Evolutionary conservation across 2,888 invertebrate species (phyloP).

Genomic region (Dryobota labecula): DNA sequence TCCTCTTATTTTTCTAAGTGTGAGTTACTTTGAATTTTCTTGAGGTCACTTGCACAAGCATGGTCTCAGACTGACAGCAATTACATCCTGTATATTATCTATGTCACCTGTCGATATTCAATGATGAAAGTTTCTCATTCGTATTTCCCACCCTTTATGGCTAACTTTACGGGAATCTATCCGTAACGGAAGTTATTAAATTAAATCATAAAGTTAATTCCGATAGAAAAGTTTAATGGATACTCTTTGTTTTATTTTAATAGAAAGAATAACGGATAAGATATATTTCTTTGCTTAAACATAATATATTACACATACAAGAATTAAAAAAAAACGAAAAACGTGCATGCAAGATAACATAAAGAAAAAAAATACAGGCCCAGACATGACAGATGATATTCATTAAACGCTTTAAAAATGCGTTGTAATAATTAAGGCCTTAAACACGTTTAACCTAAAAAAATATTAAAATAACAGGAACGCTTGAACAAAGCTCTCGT

Average conservation of each 20-base stretch:
- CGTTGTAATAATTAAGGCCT: neutral
- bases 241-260: neutral
- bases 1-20: neutral
- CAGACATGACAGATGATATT: too few relatives aligned
- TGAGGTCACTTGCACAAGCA: neutral
- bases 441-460: neutral
- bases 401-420: too few relatives aligned
- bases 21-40: neutral
- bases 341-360: too few relatives aligned
- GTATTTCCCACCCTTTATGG: neutral
- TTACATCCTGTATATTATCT: neutral
- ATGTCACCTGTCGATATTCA: neutral
- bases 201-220: neutral
- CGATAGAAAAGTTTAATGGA: slow-evolving; percentile 10
- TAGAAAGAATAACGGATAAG: too few relatives aligned
- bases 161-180: neutral
- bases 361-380: too few relatives aligned
- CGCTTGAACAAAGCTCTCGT: slow-evolving; percentile 8
- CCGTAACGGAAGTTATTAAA: neutral
- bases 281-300: too few relatives aligned
- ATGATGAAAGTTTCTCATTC: neutral
- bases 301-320: too few relatives aligned
- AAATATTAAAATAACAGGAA: slow-evolving; percentile 11
- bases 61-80: neutral
- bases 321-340: too few relatives aligned